Conservation (phyloP, 2,113 vertebrate species). For the Macroglossus sobrinus region DNA sequence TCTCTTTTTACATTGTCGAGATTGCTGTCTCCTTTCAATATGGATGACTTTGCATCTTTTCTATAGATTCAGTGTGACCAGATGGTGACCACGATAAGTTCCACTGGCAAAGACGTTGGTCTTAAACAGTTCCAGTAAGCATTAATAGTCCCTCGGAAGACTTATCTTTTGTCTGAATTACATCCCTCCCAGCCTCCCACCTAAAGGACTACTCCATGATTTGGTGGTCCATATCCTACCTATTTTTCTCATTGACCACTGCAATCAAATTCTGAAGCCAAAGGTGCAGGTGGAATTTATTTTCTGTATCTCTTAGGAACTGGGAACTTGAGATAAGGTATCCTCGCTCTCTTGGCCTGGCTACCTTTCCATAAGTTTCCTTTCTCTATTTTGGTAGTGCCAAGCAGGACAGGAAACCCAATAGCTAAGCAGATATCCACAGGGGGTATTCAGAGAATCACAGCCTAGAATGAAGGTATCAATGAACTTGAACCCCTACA, state of each 20-base stretch:
- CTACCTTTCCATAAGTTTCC: neutral
- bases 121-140: constrained; percentile 33
- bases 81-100: neutral
- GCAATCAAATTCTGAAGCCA: neutral
- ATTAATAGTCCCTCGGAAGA: neutral
- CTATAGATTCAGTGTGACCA: neutral
- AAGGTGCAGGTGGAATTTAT: neutral
- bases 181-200: neutral
- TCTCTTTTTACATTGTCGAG: neutral
- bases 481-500: neutral
- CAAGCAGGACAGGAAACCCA: neutral
- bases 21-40: neutral
- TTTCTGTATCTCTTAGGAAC: neutral
- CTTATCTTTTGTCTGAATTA: neutral
- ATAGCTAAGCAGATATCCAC: neutral
- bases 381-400: neutral
- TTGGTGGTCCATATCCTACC: neutral
- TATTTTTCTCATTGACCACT: neutral
- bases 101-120: neutral
- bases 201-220: neutral
- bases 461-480: neutral
- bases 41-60: constrained; percentile 17
- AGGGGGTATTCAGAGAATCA: neutral
- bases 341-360: neutral
- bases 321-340: neutral